Conservation (phyloP, 53 echinoderm and acorn worm genomes). For the Holothuria scabra region DNA sequence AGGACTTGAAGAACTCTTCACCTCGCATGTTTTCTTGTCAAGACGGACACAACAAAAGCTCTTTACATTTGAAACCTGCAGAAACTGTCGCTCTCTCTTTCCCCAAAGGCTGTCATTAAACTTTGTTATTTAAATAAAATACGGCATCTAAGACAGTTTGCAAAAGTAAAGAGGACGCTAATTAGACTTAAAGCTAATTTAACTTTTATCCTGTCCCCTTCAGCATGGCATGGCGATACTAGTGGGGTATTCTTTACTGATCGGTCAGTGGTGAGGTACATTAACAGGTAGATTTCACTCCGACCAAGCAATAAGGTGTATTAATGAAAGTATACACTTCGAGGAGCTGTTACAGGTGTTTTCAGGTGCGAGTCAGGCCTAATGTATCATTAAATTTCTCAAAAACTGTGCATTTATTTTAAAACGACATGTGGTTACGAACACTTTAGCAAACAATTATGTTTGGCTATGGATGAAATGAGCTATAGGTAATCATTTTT, state of each 20-base stretch:
- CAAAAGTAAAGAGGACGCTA: slow-evolving; percentile 23
- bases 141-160: neutral
- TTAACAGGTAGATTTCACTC: neutral
- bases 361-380: too few species aligned
- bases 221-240: neutral
- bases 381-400: too few species aligned
- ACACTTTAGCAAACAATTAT: too few species aligned
- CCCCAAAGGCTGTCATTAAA: slow-evolving; percentile 32
- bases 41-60: neutral
- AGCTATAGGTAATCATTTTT: too few species aligned
- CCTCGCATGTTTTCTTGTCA: too few species aligned
- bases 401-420: too few species aligned
- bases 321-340: too few species aligned
- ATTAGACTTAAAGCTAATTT: slow-evolving; percentile 36
- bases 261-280: slow-evolving; percentile 7
- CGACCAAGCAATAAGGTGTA: too few species aligned
- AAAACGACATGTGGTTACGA: too few species aligned
- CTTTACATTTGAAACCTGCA: neutral
- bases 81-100: slow-evolving; percentile 10
- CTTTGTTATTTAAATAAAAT: slow-evolving; percentile 43
- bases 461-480: too few species aligned
- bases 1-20: too few species aligned
- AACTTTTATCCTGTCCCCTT: slow-evolving; percentile 30
- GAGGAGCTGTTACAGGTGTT: too few species aligned
- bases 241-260: neutral